Base-by-base conservation (phyloP, 1,140 invertebrate genomes). In the Sycophila sp. region DNA sequence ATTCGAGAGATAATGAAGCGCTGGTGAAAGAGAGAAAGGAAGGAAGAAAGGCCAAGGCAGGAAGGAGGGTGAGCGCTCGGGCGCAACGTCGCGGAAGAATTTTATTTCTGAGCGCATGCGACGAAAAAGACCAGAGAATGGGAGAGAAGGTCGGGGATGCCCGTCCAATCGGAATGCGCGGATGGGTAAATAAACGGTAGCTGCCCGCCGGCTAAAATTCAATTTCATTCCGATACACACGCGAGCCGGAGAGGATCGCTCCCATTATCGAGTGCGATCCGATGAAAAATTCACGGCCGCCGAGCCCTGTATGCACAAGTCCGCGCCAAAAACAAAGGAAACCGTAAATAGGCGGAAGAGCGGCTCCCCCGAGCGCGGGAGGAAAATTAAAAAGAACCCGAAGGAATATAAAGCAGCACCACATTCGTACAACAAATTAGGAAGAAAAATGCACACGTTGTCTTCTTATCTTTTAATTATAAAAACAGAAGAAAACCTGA, bases 191-290 rank as follows among this genome's bases (percentile, higher is more conserved):
- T 72, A 71, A 55, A 69, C 45, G 51, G 30, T 34, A 38, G 72
- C 34, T 28, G 65, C 64, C 42, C 17, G 19, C 38, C 42, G 42
- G 42, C 34, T 59, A 76, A 79, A 80, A 79, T 80, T 78, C 58
- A 74, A 79, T 80, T 86, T 79, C 65, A 77, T 79, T 62, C 75
- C 73, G 78, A 79, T 79, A 78, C 75, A 75, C 73, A 56, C 71
- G 74, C 63, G 69, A n/a, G n/a, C n/a, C n/a, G n/a, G n/a, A n/a
- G n/a, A n/a, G 60, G 71, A 62, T 66, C 56, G 55, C 55, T n/a
- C n/a, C 64, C 66, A 73, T 78, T 76, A 77, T 75, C 56, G 70
- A 71, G 36, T 73, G 63, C 63, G n/a, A n/a, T n/a, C n/a, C n/a
- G n/a, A n/a, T n/a, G 49, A 28, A n/a, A 15, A 53, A 28, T n/a